Conservation (phyloP, 2,888 invertebrate genomes). For the Archips crataeganus region DNA sequence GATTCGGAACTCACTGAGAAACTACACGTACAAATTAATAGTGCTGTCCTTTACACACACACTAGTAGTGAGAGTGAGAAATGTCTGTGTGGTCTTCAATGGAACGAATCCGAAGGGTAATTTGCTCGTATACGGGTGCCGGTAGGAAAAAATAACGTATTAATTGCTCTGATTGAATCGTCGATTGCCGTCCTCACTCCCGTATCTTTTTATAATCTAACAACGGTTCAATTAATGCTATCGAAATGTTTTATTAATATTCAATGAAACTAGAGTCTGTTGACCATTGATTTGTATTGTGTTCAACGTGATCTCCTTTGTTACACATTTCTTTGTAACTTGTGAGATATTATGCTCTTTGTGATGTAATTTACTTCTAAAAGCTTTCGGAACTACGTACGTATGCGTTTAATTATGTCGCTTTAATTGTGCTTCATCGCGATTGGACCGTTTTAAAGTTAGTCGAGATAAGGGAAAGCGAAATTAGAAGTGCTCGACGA, state of each 20-base stretch:
- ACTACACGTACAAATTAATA: conserved; percentile 25
- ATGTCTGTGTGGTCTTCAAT: conserved; percentile 30
- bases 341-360: conserved; percentile 18
- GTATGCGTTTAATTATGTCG: neutral
- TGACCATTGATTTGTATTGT: conserved; percentile 31
- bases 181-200: conserved; percentile 41
- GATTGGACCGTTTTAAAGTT: conserved; percentile 10
- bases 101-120: conserved; percentile 27
- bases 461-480: conserved; percentile 13
- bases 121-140: conserved; percentile 35
- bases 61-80: conserved; percentile 22
- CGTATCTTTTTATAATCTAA: conserved; percentile 42
- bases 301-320: conserved; percentile 35
- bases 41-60: conserved; percentile 31
- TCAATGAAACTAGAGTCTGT: conserved; percentile 35
- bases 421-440: neutral
- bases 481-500: conserved; percentile 11
- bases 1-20: conserved; percentile 16
- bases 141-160: conserved; percentile 37
- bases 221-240: conserved; percentile 38
- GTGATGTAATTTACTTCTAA: conserved; percentile 17
- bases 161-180: conserved; percentile 40
- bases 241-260: conserved; percentile 41
- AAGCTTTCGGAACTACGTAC: neutral
- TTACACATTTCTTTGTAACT: conserved; percentile 19